Conservation (phyloP, 2,888 invertebrate genomes). For the Polydrusus pterygomalis region DNA sequence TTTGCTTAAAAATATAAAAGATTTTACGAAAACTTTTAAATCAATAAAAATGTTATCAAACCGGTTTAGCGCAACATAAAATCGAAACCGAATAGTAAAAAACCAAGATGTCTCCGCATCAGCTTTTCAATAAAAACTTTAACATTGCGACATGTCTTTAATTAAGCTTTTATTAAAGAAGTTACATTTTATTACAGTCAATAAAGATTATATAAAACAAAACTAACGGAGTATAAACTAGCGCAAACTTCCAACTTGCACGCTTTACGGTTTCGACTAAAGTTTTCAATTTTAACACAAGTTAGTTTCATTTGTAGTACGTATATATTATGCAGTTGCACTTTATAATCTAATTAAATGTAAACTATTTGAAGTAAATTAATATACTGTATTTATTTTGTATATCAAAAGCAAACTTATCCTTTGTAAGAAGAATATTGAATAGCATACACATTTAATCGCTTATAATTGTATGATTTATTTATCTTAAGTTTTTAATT, state of each 20-base stretch:
- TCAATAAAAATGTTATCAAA: neutral
- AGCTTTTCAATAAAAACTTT: neutral
- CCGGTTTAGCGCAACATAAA: neutral
- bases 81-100: neutral
- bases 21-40: neutral
- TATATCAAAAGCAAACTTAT: neutral
- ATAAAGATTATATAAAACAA: conserved; percentile 23
- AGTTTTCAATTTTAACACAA: conserved; percentile 22
- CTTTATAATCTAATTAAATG: conserved; percentile 60
- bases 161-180: conserved; percentile 33
- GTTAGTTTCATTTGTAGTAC: conserved; percentile 17
- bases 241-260: conserved; percentile 27
- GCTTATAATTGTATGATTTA: too few relatives aligned
- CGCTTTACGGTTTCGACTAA: conserved; percentile 19
- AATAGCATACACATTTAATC: too few relatives aligned
- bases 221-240: conserved; percentile 17
- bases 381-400: conserved; percentile 21
- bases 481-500: too few relatives aligned
- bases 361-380: conserved; percentile 58
- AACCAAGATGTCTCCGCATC: neutral
- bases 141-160: conserved; percentile 9
- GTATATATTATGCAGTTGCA: conserved; percentile 55
- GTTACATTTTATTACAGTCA: conserved; percentile 33
- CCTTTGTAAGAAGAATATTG: neutral
- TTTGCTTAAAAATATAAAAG: neutral